phyloP scores from a whole-genome alignment of 2,113 vertebrate genomes.

The Bos taurus region ARS-UCD2.0 NC_037344.1:461501-462000 shows the following conservation, averaged over 20 bases:
- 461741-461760: background rate
- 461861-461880: background rate
- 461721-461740: background rate
- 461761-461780: background rate
- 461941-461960: background rate
- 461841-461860: background rate
- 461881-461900: background rate
- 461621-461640: background rate
- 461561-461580: background rate
- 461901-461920: background rate
- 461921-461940: background rate
- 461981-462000: background rate
- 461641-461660: background rate
- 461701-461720: background rate
- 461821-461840: background rate
- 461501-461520: background rate
- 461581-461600: background rate
- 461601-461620: background rate
- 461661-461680: background rate
- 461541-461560: background rate
- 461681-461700: background rate
- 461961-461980: background rate
- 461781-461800: background rate
- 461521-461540: background rate
- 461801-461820: background rate